These are phyloP conservation scores for Drosophila grimshawi DNA, from an alignment of 1,140 invertebrate genomes.

Conservation along the genomic window DNA sequence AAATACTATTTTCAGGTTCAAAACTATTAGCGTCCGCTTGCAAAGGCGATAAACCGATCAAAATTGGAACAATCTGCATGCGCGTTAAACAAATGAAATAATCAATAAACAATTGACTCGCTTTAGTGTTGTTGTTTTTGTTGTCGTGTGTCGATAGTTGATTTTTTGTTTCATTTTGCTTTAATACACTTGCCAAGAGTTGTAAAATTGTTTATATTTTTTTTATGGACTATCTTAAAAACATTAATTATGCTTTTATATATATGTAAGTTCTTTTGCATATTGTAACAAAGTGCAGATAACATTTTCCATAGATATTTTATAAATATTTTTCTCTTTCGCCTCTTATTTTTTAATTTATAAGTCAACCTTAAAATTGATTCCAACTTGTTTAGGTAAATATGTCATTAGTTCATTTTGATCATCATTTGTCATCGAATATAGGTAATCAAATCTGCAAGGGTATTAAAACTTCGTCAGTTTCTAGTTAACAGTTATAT, in stretches of 20 bases:
- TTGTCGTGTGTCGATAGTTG: constrained; percentile 19
- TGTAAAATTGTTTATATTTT: too few relatives aligned
- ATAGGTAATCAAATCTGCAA: background rate
- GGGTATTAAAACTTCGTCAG: constrained; percentile 5
- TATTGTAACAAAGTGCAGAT: background rate
- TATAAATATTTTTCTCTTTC: too few relatives aligned
- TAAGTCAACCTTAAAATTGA: too few relatives aligned
- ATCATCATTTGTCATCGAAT: too few relatives aligned
- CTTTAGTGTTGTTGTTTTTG: constrained; percentile 10
- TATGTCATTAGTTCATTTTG: background rate
- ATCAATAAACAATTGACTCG: constrained; percentile 42
- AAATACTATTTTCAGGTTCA: constrained; percentile 41
- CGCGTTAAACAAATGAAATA: constrained; percentile 51
- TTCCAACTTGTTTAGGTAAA: too few relatives aligned
- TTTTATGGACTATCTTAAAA: background rate
- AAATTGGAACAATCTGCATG: constrained; percentile 56
- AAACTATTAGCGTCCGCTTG: constrained; percentile 57
- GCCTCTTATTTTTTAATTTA: too few relatives aligned
- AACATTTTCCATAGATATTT: too few relatives aligned
- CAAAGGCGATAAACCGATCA: constrained; percentile 55
- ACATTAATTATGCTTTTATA: background rate
- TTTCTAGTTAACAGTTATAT: background rate
- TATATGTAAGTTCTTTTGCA: constrained; percentile 2
- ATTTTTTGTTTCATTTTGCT: background rate
- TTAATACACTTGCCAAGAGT: background rate